Evolutionary conservation across 1,140 invertebrate genomes (phyloP), one percentile per base, ranked within the genome.

Genomic region (Bombus pascuorum): DNA sequence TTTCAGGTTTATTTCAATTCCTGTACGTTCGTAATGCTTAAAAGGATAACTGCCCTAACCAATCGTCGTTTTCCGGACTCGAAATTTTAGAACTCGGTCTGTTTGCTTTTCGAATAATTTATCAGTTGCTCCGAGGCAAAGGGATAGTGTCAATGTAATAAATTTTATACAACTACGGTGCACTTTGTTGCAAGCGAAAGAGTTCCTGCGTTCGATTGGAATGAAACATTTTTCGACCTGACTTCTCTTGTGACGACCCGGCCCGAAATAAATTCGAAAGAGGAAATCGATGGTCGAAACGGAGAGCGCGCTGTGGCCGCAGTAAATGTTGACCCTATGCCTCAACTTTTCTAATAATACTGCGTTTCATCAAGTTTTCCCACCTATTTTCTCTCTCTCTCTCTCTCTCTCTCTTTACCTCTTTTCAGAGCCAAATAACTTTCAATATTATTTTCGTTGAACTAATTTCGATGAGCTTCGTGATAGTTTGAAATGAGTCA

Each of bases 281-380:
- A 71, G 75, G 66, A 39, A 85, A 85, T 78, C 83, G 75, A 72
- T 71, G 34, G 39, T 78, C 53, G 32, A 70, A 83, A 76, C 34
- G 59, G n/a, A 22, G 73, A 83, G 42, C 5, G 12, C 47, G 15
- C 28, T 44, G 42, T 15, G 5, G 68, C 32, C 47, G 66, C 32
- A n/a, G 66, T 37, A 68, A 74, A 78, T 80, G 71, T 81, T 81
- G 83, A 81, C 78, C 28, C 34, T 39, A 28, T 32, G 83, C 57
- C 83, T 71, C 75, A 81, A 85, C 78, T 74, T 85, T 85, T 66
- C 78, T 85, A 85, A 85, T 85, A 85, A 85, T 80, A 85, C 76
- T 77, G 74, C 65, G n/a, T 66, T 73, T n/a, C 42, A n/a, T 76
- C 34, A 44, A 15, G 18, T 28, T 71, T 47, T 71, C 42, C n/a